Base-by-base conservation (phyloP, 2,797 vertebrate species). In the Cynodonichthys magdalenae region DNA sequence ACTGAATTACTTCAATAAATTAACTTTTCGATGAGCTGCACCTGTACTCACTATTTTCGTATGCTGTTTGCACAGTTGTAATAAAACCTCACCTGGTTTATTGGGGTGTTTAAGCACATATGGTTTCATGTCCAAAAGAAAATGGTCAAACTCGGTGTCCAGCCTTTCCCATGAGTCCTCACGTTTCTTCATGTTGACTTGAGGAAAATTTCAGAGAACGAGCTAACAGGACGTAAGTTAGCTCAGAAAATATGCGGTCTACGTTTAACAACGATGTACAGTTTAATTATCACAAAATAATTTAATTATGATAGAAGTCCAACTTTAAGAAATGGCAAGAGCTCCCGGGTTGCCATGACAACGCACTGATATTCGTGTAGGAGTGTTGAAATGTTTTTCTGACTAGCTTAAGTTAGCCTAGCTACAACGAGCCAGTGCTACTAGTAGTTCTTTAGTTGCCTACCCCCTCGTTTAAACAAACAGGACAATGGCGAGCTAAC, bases 121-220 rank as follows among this genome's bases (percentile, higher is more conserved):
- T 0, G 96, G 95, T 77, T 98, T 99, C 95, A 99, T 96, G 64
- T 98, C 95, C 55, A 95, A 90, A 9, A 98, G 82, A 52, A 85
- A 93, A 69, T 92, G 90, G 80, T 98, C 95, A 86, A 99, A 96
- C 58, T 98, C 96, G 0, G 90, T 87, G 69, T 99, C 96, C 75
- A 99, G 70, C 41, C 86, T 92, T 19, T 95, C 94, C 91, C 90
- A 91, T 0, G 87, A 81, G 63, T 95, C 93, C 28, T 95, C 94
- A 7, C 93, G 86, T 34, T 77, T 90, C 73, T 74, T 94, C 94
- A 96, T 96, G 62, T 52, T 92, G 45, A 47, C 72, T 69, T 83
- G 45, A 17, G 12, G 46, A 15, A 18, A 10, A 18, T 11, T 34
- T 12, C 34, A 61, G 15, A 47, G 48, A 4, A 31, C 3, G 4